phyloP scores from a whole-genome alignment of 2,888 invertebrate genomes.

The Sarcophaga caerulescens region DNA sequence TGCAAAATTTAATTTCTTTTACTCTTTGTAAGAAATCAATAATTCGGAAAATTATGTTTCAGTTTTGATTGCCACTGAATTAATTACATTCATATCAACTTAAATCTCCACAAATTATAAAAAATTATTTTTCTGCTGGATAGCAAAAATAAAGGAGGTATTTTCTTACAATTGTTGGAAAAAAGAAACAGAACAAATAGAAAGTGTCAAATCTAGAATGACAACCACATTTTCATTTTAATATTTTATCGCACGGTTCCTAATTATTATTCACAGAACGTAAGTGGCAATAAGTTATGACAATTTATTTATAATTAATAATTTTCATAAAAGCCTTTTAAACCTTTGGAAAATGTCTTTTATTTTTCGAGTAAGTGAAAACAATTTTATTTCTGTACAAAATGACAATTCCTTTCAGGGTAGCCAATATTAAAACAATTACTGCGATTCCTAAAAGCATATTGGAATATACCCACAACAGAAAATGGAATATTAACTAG shows the following conservation, averaged over 20 bases:
- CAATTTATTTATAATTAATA: neutral
- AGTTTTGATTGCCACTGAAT: too few species aligned
- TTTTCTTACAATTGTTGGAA: conserved; percentile 2
- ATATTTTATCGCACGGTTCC: neutral
- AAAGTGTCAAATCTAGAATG: conserved; percentile 34
- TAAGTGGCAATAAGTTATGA: too few species aligned
- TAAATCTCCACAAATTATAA: neutral
- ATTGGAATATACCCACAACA: neutral
- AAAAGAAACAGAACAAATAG: conserved; percentile 19
- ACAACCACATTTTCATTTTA: conserved; percentile 27
- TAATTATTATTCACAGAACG: too few species aligned
- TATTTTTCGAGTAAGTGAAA: conserved; percentile 32
- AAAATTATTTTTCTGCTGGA: conserved; percentile 10
- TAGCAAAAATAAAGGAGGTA: conserved; percentile 25
- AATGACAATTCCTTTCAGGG: neutral
- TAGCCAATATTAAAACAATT: neutral
- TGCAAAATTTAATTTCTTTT: neutral
- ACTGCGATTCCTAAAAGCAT: neutral
- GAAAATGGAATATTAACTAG: neutral
- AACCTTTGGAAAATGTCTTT: neutral
- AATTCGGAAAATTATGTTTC: conserved; percentile 19
- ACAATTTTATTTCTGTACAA: neutral
- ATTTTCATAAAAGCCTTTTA: neutral
- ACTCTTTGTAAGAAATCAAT: conserved; percentile 51
- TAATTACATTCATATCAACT: neutral